Base-by-base conservation (phyloP, 2,888 invertebrate species). In the Lepidocyrtoides sp. region DNA sequence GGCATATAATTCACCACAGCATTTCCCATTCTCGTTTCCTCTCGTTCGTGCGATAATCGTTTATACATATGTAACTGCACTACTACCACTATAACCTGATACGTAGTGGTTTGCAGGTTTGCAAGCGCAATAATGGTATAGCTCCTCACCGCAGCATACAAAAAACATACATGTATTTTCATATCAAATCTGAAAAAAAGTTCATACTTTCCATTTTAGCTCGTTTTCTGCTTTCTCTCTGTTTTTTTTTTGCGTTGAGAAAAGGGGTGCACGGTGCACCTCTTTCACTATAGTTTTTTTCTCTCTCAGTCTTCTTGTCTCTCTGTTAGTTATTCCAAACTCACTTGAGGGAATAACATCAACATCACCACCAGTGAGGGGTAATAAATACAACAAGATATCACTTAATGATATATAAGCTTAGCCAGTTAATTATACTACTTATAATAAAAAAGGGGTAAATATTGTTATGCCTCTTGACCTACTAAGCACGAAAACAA, bases 11-110 rank as follows among this genome's bases (percentile, higher is more conserved):
- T 86, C 86, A 44, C 72, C 57, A 66, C 48, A 60, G 48, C 32
- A 77, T 77, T 77, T 87, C 77, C 87, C 66, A 79, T 79, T 29
- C 87, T n/a, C 87, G 48, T 63, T 87, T 87, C 87, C 79, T 66
- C 63, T 77, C 26, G 44, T 26, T 48, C 36, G 57, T 17, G 69
- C 48, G 84, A 84, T 84, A 69, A 84, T 83, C 48, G 60, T 66
- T 83, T 83, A 14, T 77, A 36, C 36, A 7, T 7, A 4, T 36
- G 36, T 36, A 36, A 7, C 7, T 4, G 36, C 7, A 36, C 2
- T 36, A 36, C 3, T 36, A 36, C 3, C 7, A 36, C 51, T n/a
- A n/a, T 54, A 77, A 54, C n/a, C 77, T 77, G 54, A 77, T 77
- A 48, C n/a, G 48, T 12, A 48, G 44, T 48, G 48, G 23, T 44